Evolutionary conservation across 2,888 invertebrate genomes (phyloP), one percentile per base, ranked within the genome.

Genomic region (Dusona sp.): DNA sequence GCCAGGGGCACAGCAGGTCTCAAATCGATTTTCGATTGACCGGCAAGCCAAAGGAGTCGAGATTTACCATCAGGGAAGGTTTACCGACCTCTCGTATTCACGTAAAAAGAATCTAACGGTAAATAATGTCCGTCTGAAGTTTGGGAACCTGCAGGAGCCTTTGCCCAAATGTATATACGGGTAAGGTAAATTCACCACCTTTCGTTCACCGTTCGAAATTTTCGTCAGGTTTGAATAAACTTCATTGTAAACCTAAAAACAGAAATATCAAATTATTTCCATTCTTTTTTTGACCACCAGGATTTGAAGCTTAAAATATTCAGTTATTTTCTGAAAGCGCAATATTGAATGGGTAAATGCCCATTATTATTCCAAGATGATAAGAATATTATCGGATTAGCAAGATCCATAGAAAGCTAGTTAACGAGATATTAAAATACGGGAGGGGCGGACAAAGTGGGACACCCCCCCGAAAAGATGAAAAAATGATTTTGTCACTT

Each of bases 21-120:
- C 22, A 61, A 82, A 88, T 88, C 84, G 88, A 88, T 88, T 87
- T 86, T 84, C 88, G 83, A 88, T 88, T 88, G 79, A 57, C 77
- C 38, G 61, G 38, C 68, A 80, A 77, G 75, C 29, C 79, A 84
- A 84, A 81, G 80, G 74, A 67, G 45, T 51, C 77, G 79, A 83
- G 79, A 79, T 88, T 88, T 82, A 84, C 83, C 83, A 83, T 87
- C 73, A 78, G 72, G 68, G 51, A 78, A 72, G 65, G 72, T 61
- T 79, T 29, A 36, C 72, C 51, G 70, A 86, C 64, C 79, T 70
- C 54, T 72, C 67, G 61, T 38, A 77, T 72, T 68, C 67, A 73
- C 48, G 61, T 61, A 64, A 54, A 77, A 81, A 67, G 74, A 54
- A 57, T 77, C 77, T 77, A 64, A 77, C 51, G 38, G 75, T 70